phyloP scores from a whole-genome alignment of 2,888 invertebrate genomes.

The Ophioninae sp. region DNA sequence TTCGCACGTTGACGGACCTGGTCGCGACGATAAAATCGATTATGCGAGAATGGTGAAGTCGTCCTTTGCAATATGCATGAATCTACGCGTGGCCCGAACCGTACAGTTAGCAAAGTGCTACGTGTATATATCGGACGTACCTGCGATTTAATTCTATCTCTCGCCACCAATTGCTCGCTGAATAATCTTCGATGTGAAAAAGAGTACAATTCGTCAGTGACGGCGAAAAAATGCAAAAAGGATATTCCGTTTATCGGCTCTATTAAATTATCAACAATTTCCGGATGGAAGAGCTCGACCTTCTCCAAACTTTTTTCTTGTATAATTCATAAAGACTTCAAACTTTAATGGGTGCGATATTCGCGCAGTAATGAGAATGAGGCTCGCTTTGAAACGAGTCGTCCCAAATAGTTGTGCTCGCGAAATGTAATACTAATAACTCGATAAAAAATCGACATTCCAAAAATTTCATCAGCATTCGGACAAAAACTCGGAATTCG shows the following conservation, averaged over 20 bases:
- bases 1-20: constrained; percentile 47
- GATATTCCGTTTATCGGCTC: neutral
- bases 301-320: neutral
- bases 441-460: no score
- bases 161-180: constrained; percentile 50
- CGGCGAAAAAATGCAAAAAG: constrained; percentile 11
- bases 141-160: constrained; percentile 61
- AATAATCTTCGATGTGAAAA: constrained; percentile 57
- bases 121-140: constrained; percentile 48
- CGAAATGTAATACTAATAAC: no score
- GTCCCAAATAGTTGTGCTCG: no score
- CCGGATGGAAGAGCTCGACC: neutral
- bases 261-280: constrained; percentile 12
- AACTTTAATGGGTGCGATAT: neutral
- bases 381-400: neutral
- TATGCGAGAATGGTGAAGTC: constrained; percentile 65
- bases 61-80: constrained; percentile 68
- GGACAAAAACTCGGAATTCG: no score
- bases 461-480: no score
- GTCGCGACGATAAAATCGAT: constrained; percentile 65
- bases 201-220: constrained; percentile 18
- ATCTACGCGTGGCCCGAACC: constrained; percentile 53
- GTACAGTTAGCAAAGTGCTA: constrained; percentile 46
- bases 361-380: neutral
- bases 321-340: neutral